These are phyloP conservation scores for Mayetiola destructor DNA, from an alignment of 2,888 invertebrate species.

Conservation along the genomic window DNA sequence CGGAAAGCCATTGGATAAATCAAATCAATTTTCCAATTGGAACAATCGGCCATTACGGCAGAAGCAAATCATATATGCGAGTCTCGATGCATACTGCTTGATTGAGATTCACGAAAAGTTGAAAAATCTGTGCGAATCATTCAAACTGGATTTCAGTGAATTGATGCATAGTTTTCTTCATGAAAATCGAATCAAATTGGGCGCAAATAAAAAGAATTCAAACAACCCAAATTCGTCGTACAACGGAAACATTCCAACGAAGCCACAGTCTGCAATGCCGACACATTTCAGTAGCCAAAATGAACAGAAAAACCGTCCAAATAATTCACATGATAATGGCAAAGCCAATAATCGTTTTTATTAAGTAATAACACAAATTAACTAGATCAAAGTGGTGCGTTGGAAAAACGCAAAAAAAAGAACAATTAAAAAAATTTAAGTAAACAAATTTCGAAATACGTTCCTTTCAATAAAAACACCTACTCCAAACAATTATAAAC, in stretches of 20 bases:
- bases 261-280: not conserved
- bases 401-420: not conserved
- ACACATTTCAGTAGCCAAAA: not conserved
- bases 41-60: conserved; percentile 63
- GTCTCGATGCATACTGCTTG: conserved; percentile 76
- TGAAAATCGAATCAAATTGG: conserved; percentile 17
- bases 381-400: not conserved
- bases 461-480: no score
- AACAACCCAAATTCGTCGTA: not conserved
- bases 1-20: conserved; percentile 63
- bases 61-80: conserved; percentile 70
- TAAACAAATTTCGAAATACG: no score
- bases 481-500: no score
- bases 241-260: not conserved
- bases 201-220: not conserved
- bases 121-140: conserved; percentile 11
- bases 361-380: not conserved
- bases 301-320: not conserved
- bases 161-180: conserved; percentile 22
- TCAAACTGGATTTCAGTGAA: conserved; percentile 37
- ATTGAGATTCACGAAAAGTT: conserved; percentile 63
- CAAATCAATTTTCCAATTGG: conserved; percentile 89
- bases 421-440: not conserved
- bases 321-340: not conserved
- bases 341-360: not conserved